phyloP scores from a whole-genome alignment of 2,888 invertebrate species.

The Drosophila planitibia region DNA sequence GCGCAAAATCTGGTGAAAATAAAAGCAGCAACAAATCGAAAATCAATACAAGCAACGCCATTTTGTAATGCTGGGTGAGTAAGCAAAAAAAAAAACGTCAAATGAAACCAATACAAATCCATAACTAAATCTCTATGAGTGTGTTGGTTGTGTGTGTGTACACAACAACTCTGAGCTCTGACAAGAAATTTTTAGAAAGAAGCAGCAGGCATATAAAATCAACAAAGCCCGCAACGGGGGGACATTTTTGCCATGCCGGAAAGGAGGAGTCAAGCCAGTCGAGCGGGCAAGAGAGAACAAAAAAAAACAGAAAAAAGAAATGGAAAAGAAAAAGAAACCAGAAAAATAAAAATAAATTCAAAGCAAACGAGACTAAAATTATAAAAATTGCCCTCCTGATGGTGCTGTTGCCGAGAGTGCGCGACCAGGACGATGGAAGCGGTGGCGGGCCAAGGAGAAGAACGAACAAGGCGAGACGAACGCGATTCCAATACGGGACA shows the following conservation, averaged over 20 bases:
- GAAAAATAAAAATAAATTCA: slow-evolving; percentile 80
- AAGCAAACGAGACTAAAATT: slow-evolving; percentile 83
- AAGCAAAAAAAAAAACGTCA: slow-evolving; percentile 49
- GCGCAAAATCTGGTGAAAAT: slow-evolving; percentile 27
- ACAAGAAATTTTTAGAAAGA: slow-evolving; percentile 69
- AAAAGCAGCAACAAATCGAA: slow-evolving; percentile 65
- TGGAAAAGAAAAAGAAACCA: slow-evolving; percentile 30
- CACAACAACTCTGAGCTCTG: slow-evolving; percentile 46
- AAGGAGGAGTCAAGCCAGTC: slow-evolving; percentile 69
- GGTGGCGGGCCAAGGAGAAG: slow-evolving; percentile 5
- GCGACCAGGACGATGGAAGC: slow-evolving; percentile 43
- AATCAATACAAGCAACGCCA: slow-evolving; percentile 73
- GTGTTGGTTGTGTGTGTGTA: slow-evolving; percentile 30
- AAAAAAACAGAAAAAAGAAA: slow-evolving; percentile 38
- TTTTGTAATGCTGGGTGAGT: slow-evolving; percentile 57
- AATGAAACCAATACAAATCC: slow-evolving; percentile 75
- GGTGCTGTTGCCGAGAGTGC: slow-evolving; percentile 57
- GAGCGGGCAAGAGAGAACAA: slow-evolving; percentile 35
- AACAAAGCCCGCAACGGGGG: slow-evolving; percentile 58
- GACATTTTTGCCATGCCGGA: slow-evolving; percentile 45
- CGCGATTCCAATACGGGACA: slow-evolving; percentile 82
- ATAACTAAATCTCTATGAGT: slow-evolving; percentile 67
- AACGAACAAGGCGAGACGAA: slow-evolving; percentile 66
- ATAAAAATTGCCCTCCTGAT: slow-evolving; percentile 82
- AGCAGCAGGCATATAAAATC: slow-evolving; percentile 57